Evolutionary conservation across 2,888 invertebrate species (phyloP).

Genomic region (Chaetogeoica ovagalla): DNA sequence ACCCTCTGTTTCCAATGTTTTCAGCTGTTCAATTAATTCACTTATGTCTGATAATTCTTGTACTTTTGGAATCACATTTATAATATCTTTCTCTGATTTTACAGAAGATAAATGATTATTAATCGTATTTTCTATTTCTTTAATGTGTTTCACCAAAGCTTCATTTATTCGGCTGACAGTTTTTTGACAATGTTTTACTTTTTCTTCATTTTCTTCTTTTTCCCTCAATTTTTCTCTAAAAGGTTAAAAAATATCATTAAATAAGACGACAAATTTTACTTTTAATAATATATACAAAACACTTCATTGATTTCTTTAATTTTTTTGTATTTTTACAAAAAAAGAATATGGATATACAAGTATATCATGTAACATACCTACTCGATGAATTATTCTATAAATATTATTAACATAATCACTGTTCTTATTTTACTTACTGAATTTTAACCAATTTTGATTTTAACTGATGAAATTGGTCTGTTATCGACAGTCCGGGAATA

Average conservation of each 20-base stretch:
- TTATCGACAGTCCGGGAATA: constrained; percentile 34
- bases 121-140: neutral
- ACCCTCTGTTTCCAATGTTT: constrained; percentile 61
- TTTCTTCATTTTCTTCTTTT: constrained; percentile 44
- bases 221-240: constrained; percentile 28
- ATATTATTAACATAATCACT: neutral
- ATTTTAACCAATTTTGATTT: constrained; percentile 11
- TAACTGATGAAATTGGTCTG: constrained; percentile 25
- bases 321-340: neutral
- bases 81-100: constrained; percentile 20
- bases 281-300: too few relatives aligned
- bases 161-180: neutral
- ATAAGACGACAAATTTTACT: neutral
- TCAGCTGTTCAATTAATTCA: neutral
- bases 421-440: constrained; percentile 36
- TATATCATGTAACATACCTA: neutral
- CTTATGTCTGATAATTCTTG: constrained; percentile 11
- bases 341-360: neutral
- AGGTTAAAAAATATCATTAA: neutral
- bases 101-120: neutral
- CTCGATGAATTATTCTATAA: neutral
- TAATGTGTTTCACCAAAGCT: constrained; percentile 8
- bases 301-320: neutral
- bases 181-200: constrained; percentile 31
- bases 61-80: constrained; percentile 14